Evolutionary conservation across 2,888 invertebrate genomes (phyloP), one percentile per base, ranked within the genome.

Genomic region (Lordiphosa andalusiaca): DNA sequence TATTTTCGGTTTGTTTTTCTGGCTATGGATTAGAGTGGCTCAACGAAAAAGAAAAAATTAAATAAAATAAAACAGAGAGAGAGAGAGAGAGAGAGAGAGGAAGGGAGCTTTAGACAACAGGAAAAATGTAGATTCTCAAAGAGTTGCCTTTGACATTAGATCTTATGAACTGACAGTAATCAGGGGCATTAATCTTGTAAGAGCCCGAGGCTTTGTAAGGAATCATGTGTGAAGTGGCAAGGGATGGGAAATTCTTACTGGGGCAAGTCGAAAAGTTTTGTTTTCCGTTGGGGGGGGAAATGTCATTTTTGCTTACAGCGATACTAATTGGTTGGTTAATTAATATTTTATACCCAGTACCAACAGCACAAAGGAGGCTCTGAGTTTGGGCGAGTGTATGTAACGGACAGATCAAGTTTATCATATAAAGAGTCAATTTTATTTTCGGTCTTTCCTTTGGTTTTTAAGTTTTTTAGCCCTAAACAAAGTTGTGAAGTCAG

Each of bases 1-100:
- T 50, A 42, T 57, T 50, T 57, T 53, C 38, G 51, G 46, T 64
- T 39, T 39, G 40, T 63, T 42, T 63, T 53, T 74, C 58, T 75
- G 67, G 73, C 49, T 66, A 66, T 62, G 78, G 78, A 78, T 82
- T 78, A 82, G 67, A 66, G 63, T 73, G 65, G 68, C 77, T 74
- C 70, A 70, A 55, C 16, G 36, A 16, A 39, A 53, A 56, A 39
- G 44, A 40, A 42, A 64, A 48, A 36, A 46, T 25, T 25, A 53
- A 49, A 61, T 54, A 61, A 49, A 61, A 36, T 37, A 41, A 44
- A 70, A 59, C 53, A 48, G 41, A 59, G 54, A 16, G 36, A 13
- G 37, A 53, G 53, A 49, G 41, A 47, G 41, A 37, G 16, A 7
- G 33, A 51, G 46, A 47, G 46, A 36, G 36, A 55, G 46, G 30